Base-by-base conservation (phyloP, 2,888 invertebrate genomes). In the Pammene fasciana region DNA sequence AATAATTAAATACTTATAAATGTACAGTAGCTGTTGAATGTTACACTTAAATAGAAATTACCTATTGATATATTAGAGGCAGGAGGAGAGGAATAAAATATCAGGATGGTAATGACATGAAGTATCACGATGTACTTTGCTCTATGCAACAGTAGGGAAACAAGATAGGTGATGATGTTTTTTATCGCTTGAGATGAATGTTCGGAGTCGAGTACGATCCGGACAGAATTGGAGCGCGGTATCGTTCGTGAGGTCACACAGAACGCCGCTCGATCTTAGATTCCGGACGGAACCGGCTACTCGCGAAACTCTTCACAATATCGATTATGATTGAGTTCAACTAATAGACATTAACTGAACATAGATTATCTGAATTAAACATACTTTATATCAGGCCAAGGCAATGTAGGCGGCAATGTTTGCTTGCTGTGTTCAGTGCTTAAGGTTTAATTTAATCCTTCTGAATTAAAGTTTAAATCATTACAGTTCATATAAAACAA, bases 171-270 rank as follows among this genome's bases (percentile, higher is more conserved):
- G 62, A 61, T 38, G 56, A 45, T 11, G n/a, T 55, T 56, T 56
- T 34, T 62, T 48, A 48, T 50, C 60, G 60, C 60, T 60, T 13
- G 45, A 10, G 6, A 65, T 72, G 73, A 72, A 72, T 72, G 71
- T 75, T 77, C 72, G 59, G 57, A 72, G 78, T 75, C 80, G 71
- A 68, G 79, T 74, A 67, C 72, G 73, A 83, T 80, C 84, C 78
- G 79, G 83, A 79, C 80, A 76, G 70, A 82, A 80, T 81, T 81
- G 80, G 85, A 83, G 77, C 80, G 71, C 75, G 75, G 73, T 81
- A 79, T 79, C 77, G 26, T 26, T 26, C 26, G 72, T 74, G 60
- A 72, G 81, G 79, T 78, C 79, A 76, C 52, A 74, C 78, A 76
- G 56, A 75, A 74, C 61, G 59, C 43, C 41, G 54, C 62, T 4